A percentile compares a stretch with the other conserved stretches of the same genome.
Conservation (phyloP, 2,113 vertebrate species). For the Oryzias curvinotus region DNA sequence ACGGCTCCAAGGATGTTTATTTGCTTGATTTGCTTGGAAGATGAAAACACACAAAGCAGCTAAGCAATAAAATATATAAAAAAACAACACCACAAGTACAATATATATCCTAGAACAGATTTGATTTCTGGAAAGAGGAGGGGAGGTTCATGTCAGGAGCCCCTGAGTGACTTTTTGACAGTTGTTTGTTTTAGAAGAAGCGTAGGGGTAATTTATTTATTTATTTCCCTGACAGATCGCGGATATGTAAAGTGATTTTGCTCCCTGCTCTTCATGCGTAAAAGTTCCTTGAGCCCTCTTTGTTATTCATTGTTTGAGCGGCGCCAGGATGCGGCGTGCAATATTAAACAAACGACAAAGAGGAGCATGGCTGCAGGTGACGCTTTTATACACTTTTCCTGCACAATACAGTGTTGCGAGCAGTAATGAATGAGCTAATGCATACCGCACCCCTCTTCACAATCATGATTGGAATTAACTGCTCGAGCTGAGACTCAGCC, state of each 20-base stretch:
- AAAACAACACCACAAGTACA: slow-evolving; percentile 22
- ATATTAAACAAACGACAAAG: slow-evolving; percentile 41
- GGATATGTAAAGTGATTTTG: slow-evolving; percentile 53
- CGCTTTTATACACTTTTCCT: slow-evolving; percentile 22
- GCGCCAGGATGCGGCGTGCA: slow-evolving; percentile 21
- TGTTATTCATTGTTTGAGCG: slow-evolving; percentile 63
- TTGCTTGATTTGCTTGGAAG: slow-evolving; percentile 61
- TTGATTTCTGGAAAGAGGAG: slow-evolving; percentile 36
- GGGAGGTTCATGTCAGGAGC: slow-evolving; percentile 14
- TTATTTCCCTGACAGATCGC: slow-evolving; percentile 64
- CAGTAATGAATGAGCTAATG: slow-evolving; percentile 47
- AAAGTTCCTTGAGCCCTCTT: slow-evolving; percentile 57
- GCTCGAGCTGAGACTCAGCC: slow-evolving; percentile 50
- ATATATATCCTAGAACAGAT: slow-evolving; percentile 46
- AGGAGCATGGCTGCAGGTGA: slow-evolving; percentile 22
- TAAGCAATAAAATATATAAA: slow-evolving; percentile 27
- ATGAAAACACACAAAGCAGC: slow-evolving; percentile 50
- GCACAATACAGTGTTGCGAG: slow-evolving; percentile 15
- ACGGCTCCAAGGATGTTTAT: slow-evolving; percentile 50
- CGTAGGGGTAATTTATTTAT: slow-evolving; percentile 62
- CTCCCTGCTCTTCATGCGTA: slow-evolving; percentile 31
- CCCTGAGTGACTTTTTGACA: slow-evolving; percentile 73
- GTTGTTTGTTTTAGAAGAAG: slow-evolving; percentile 67
- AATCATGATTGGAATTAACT: slow-evolving; percentile 53
- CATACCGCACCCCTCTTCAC: slow-evolving; percentile 36